These are phyloP conservation scores for Caloenas nicobarica DNA, from an alignment of 2,113 vertebrate species.

Conservation along the genomic window DNA sequence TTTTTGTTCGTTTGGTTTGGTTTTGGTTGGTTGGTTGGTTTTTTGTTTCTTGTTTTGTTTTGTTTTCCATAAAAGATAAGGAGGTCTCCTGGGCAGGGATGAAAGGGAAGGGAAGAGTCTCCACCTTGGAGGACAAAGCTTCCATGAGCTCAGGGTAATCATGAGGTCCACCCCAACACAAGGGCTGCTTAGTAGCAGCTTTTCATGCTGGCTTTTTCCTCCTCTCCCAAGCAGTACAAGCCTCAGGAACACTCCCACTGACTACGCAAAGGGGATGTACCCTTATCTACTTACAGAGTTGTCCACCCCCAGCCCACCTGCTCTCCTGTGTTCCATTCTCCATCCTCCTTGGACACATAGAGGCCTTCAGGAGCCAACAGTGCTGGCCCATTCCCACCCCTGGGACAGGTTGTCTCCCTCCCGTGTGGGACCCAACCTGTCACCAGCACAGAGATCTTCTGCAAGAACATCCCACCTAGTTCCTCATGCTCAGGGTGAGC, in stretches of 20 bases:
- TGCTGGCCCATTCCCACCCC: not conserved
- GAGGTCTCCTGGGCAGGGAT: slow-evolving; percentile 24
- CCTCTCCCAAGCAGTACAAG: not conserved
- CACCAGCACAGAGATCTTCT: not conserved
- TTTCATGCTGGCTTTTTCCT: not conserved
- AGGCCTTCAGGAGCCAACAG: not conserved
- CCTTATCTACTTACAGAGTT: not conserved
- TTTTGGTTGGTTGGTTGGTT: not conserved
- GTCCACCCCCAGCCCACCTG: not conserved
- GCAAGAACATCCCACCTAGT: not conserved
- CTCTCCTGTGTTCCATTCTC: not conserved
- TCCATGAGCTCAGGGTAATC: not conserved
- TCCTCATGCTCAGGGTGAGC: not conserved
- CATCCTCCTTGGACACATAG: not conserved
- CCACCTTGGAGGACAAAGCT: slow-evolving; percentile 25
- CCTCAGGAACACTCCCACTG: not conserved
- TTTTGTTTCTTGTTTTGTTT: not conserved
- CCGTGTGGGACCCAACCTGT: not conserved
- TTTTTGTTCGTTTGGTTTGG: not conserved
- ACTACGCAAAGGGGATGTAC: not conserved
- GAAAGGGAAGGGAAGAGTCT: slow-evolving; percentile 6
- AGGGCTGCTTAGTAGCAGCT: not conserved
- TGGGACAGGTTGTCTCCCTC: not conserved
- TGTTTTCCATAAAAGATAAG: slow-evolving; percentile 25
- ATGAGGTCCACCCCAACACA: not conserved